Conservation (phyloP, 1,140 invertebrate species). For the Mya arenaria region DNA sequence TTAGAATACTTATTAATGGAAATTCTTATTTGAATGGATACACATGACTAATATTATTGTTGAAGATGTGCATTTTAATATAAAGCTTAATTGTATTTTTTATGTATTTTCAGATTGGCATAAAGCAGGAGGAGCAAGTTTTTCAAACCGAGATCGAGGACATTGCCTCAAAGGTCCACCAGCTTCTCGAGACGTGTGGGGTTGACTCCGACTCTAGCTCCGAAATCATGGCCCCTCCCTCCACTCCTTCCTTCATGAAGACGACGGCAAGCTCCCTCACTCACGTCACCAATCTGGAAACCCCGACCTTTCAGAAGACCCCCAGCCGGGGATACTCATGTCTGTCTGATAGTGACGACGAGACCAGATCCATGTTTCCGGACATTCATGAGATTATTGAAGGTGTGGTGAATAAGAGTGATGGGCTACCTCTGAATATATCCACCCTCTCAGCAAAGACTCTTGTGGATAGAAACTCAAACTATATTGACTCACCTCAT, state of each 20-base stretch:
- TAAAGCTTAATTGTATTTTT: too few relatives aligned
- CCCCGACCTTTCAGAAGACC: slow-evolving; percentile 47
- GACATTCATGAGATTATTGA: slow-evolving; percentile 14
- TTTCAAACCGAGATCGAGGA: slow-evolving; percentile 69
- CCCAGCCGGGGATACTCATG: slow-evolving; percentile 13
- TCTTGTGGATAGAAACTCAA: slow-evolving; percentile 64
- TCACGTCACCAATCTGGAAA: slow-evolving; percentile 45
- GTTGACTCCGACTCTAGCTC: slow-evolving; percentile 54
- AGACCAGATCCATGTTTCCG: slow-evolving; percentile 29
- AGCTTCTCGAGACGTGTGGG: slow-evolving; percentile 66
- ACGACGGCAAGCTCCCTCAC: slow-evolving; percentile 54
- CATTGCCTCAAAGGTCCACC: slow-evolving; percentile 68
- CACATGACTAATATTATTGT: neutral
- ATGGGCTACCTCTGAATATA: slow-evolving; percentile 44
- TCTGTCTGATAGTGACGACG: slow-evolving; percentile 53
- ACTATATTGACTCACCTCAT: slow-evolving; percentile 61
- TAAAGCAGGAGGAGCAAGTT: slow-evolving; percentile 67
- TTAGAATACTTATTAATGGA: too few relatives aligned
- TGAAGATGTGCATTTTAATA: neutral
- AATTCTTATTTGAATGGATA: neutral
- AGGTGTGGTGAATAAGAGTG: slow-evolving; percentile 34
- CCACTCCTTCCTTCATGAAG: slow-evolving; percentile 57
- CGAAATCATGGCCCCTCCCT: slow-evolving; percentile 57
- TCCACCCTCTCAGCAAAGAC: slow-evolving; percentile 54
- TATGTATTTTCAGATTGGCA: slow-evolving; percentile 64